These are phyloP conservation scores for Temnothorax ravouxi DNA, from an alignment of 2,888 invertebrate genomes.

Conservation along the genomic window DNA sequence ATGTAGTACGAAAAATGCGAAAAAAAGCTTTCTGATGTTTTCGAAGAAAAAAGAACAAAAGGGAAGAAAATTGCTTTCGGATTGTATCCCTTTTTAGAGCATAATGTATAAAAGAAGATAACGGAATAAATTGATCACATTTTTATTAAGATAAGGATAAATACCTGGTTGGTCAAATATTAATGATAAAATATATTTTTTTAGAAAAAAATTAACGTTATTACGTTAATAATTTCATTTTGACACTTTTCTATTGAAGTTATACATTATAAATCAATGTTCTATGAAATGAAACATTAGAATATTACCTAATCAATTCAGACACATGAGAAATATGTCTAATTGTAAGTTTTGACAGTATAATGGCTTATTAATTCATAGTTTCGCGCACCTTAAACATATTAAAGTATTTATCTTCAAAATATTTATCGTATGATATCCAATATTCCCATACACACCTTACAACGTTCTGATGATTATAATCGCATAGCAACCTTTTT, in stretches of 20 bases:
- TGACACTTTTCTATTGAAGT: neutral
- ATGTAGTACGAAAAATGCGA: neutral
- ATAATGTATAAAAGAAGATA: neutral
- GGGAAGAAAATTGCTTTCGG: neutral
- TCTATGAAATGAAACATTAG: neutral
- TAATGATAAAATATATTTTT: neutral
- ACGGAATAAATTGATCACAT: neutral
- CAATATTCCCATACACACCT: neutral
- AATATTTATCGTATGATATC: neutral
- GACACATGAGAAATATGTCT: neutral
- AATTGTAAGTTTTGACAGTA: neutral
- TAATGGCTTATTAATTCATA: neutral
- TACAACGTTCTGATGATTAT: neutral
- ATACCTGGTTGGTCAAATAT: neutral
- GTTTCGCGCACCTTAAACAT: neutral
- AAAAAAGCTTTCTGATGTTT: neutral
- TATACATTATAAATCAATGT: constrained; percentile 10
- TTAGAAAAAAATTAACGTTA: neutral
- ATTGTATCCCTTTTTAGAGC: neutral
- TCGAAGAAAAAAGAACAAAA: neutral
- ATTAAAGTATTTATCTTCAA: neutral
- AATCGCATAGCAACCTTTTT: neutral
- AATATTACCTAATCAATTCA: neutral
- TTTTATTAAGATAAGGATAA: neutral
- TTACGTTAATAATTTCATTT: neutral